Conservation (phyloP, 92 coral and sea anemone genomes). For the Diadumene lineata region DNA sequence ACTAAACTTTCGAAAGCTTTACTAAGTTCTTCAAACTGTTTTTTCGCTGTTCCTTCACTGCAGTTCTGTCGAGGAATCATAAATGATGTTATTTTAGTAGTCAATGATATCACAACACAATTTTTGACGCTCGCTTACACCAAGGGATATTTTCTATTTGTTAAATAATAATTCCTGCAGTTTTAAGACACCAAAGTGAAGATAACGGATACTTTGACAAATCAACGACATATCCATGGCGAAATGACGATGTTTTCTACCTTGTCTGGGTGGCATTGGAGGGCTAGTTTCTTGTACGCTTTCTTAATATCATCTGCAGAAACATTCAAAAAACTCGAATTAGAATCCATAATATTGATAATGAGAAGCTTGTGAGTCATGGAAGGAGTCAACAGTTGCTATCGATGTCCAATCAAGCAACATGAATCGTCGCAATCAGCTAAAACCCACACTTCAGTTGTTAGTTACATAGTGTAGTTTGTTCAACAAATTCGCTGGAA, state of each 20-base stretch:
- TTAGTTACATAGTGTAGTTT: slow-evolving; percentile 20
- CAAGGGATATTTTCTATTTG: neutral
- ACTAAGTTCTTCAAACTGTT: slow-evolving; percentile 81
- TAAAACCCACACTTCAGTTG: slow-evolving; percentile 7
- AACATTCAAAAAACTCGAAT: slow-evolving; percentile 42
- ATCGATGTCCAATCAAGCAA: slow-evolving; percentile 4
- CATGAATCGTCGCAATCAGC: neutral
- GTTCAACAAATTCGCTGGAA: slow-evolving; percentile 22
- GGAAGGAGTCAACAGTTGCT: slow-evolving; percentile 1
- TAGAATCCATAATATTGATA: slow-evolving; percentile 21
- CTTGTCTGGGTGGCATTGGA: slow-evolving; percentile 89
- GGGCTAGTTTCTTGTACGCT: slow-evolving; percentile 88
- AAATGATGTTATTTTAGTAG: neutral
- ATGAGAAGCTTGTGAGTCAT: neutral
- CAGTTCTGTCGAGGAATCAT: slow-evolving; percentile 59
- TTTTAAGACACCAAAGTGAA: neutral
- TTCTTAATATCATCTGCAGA: slow-evolving; percentile 86
- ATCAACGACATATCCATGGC: neutral
- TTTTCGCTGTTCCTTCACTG: slow-evolving; percentile 68
- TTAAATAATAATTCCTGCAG: neutral
- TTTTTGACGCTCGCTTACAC: neutral
- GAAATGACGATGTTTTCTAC: slow-evolving; percentile 20
- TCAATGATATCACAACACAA: slow-evolving; percentile 20
- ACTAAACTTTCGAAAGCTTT: slow-evolving; percentile 74
- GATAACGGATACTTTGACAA: neutral